Evolutionary conservation across 1,140 invertebrate genomes (phyloP).

Genomic region (Drosophila pruinosa): DNA sequence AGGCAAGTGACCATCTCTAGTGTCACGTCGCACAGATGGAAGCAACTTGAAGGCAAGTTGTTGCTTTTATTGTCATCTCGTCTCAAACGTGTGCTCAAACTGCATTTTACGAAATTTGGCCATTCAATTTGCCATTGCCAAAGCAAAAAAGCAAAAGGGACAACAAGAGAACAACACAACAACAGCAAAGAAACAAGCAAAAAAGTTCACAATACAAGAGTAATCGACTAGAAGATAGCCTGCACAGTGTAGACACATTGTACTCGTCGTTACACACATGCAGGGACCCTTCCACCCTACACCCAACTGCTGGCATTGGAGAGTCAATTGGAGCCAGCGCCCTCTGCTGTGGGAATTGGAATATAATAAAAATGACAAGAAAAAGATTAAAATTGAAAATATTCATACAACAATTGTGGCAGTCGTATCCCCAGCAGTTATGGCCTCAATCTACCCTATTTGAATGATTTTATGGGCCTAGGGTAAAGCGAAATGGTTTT

Average conservation of each 20-base stretch:
- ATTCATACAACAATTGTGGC: not conserved
- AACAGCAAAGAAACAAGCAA: slow-evolving; percentile 23
- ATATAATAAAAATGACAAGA: not conserved
- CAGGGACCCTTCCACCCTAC: no score
- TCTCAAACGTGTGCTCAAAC: slow-evolving; percentile 72
- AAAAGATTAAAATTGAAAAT: slow-evolving; percentile 1
- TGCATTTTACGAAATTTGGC: slow-evolving; percentile 75
- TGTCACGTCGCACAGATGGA: not conserved
- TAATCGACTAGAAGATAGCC: slow-evolving; percentile 5
- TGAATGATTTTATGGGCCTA: slow-evolving; percentile 1
- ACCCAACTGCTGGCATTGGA: not conserved
- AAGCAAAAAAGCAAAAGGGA: no score
- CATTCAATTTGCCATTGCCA: slow-evolving; percentile 73
- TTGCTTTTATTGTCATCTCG: slow-evolving; percentile 54
- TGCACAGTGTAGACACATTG: not conserved
- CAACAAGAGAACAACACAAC: slow-evolving; percentile 27
- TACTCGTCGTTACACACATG: no score
- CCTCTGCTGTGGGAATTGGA: not conserved
- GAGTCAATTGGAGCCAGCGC: not conserved
- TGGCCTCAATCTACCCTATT: not conserved
- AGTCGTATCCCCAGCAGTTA: not conserved
- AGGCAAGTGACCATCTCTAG: slow-evolving; percentile 45
- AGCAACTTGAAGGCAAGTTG: slow-evolving; percentile 58
- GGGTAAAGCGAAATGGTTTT: slow-evolving; percentile 21
- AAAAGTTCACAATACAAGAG: slow-evolving; percentile 16